Conservation (phyloP, 1,140 invertebrate species). For the Battus philenor region DNA sequence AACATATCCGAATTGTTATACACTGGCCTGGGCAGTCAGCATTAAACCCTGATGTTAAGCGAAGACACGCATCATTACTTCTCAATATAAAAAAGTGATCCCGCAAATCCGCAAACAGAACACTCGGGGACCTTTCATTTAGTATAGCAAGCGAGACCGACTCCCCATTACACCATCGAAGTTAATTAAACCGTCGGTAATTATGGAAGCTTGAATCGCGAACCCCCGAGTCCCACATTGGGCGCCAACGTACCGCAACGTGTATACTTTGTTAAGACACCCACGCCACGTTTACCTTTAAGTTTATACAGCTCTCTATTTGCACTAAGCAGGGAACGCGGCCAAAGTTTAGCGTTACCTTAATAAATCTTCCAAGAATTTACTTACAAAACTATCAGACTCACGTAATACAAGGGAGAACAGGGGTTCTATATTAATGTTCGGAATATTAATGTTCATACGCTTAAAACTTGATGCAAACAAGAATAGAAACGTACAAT, state of each 20-base stretch:
- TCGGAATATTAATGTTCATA: no score
- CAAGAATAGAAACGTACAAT: no score
- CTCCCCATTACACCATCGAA: conserved; percentile 54
- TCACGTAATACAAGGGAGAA: no score
- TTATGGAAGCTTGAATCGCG: conserved; percentile 36
- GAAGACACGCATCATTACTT: no score
- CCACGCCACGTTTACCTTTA: conserved; percentile 50
- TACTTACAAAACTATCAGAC: conserved; percentile 1
- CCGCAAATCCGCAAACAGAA: no score
- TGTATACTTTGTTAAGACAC: conserved; percentile 64
- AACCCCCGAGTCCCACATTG: conserved; percentile 40
- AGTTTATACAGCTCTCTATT: conserved; percentile 62
- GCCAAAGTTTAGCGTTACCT: conserved; percentile 35
- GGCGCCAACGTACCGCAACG: conserved; percentile 58
- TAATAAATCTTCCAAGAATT: conserved; percentile 39
- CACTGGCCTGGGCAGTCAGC: no score
- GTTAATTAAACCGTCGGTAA: conserved; percentile 69
- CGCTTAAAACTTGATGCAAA: no score
- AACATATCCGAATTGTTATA: no score
- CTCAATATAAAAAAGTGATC: no score
- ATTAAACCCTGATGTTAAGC: no score
- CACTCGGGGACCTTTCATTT: no score
- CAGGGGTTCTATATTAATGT: no score
- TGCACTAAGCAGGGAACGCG: conserved; percentile 41
- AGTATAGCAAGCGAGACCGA: conserved; percentile 60